Evolutionary conservation across 2,113 vertebrate species (phyloP), one percentile per base, ranked within the genome.

Genomic region (Ranitomeya imitator): DNA sequence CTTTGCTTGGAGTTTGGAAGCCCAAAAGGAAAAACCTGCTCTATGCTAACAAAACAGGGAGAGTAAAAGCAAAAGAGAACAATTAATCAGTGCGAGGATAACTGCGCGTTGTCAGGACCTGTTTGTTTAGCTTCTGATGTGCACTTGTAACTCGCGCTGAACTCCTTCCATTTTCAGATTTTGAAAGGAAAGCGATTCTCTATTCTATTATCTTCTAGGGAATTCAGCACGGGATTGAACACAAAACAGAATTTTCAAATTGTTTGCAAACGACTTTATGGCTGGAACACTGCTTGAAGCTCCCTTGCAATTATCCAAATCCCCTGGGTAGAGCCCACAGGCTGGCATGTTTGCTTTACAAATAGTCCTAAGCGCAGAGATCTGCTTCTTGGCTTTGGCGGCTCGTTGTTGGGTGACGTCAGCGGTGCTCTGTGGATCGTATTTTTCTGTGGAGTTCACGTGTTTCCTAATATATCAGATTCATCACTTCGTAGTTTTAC

Each of bases 201-300:
- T 80, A 67, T 87, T 60, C 31, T 52, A 59, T 55, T 57, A 73
- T 85, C 67, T 85, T 85, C 69, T 15, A 73, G 86, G 86, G 78
- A 87, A 87, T 81, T 87, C 86, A 71, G 78, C 63, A 9, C 37
- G 18, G 61, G 67, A 81, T 73, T 79, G n/a, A 61, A 80, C 76
- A 79, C 86, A 79, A 81, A 61, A 69, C 77, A 79, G 67, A 87
- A 87, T 86, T 63, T 86, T 78, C 60, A 81, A 87, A 80, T 80
- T 81, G 51, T 87, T 87, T 80, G 52, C 63, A 87, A 87, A 69
- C 54, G 31, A 55, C 65, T 87, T 80, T 79, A 86, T 79, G 73
- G 45, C 52, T 60, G 54, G 26, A 79, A 79, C 73, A n/a, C 74
- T 55, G 85, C 74, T 79, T 67, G 85, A 54, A 67, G 76, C 60